Base-by-base conservation (phyloP, 1,140 invertebrate species). In the Drosophila ogumai region DNA sequence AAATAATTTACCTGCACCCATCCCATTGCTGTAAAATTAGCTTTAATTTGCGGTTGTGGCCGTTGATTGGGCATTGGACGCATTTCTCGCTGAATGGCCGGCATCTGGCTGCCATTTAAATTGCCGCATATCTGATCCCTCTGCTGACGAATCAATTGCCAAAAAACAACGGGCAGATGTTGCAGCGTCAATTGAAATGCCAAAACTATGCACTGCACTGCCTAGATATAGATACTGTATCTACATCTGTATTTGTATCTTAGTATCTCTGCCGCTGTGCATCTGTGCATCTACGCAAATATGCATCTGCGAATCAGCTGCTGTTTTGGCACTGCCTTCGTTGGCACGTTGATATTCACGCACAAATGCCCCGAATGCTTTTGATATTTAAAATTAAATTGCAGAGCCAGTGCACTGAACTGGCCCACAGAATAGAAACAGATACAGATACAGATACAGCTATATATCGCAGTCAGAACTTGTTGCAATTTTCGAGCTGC, bases 311-410 rank as follows among this genome's bases (percentile, higher is more conserved):
- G 60, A 49, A 81, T 79, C 82, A 80, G 81, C 44, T 80, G 57
- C 64, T 50, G 52, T 54, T 56, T 57, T 65, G 49, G 76, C 76
- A 84, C 67, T 57, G 73, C 75, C 41, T 82, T 67, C 65, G 75
- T 79, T 77, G 79, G 80, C 75, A 82, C 71, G 41, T 56, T 72
- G 67, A 57, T 68, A 79, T 75, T 65, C 80, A 82, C 79, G 80
- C 80, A 82, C 79, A 84, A 82, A 82, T 82, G 72, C 76, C 76
- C 32, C 69, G 59, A 82, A 82, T 82, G 75, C 65, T 71, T 82
- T 82, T 77, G 81, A 77, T 82, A 84, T 76, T 74, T 63, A 55
- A 46, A 68, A 60, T 66, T 69, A 50, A 52, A 72, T 49, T 61
- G 67, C 65, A 65, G 31, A 55, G 68, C 34, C 65, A 58, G 61